Base-by-base conservation (phyloP, 1,140 invertebrate genomes). In the Hycleus phaleratus region DNA sequence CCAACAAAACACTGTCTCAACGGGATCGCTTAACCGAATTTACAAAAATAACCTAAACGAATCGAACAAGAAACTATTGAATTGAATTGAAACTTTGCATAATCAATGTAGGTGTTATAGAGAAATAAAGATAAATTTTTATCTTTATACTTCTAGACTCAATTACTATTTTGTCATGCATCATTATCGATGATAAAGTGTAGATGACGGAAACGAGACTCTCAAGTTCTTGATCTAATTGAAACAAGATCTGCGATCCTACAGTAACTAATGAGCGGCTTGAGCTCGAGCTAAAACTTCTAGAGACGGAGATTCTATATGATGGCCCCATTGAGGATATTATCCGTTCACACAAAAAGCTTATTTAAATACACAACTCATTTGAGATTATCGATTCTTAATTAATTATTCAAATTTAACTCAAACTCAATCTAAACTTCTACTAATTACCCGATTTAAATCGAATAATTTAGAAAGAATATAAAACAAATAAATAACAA, bases 161-260 rank as follows among this genome's bases (percentile, higher is more conserved):
- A 32, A 32, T 32, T 5, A 32, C 32, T 32, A 32, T 32, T 32
- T 32, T 7, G 32, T 7, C 59, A 66, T 64, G 60, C 55, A 66
- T 68, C 66, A 68, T 68, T 59, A 66, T 66, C 52, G 62, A 52
- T 64, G 64, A 64, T 62, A 60, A 66, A 66, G 60, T 59, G 32
- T 51, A 42, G 62, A 63, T 64, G 64, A 58, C 59, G 61, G 64
- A 59, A 68, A 68, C 64, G 59, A 60, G 66, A 68, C 64, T 62
- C 64, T 58, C 32, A 46, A 60, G 60, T 60, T 66, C 62, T 68
- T 64, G 66, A 68, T 68, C 66, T 68, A 68, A 68, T 68, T 68
- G 66, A 68, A 68, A 68, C 56, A 54, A 59, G 66, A 68, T 68
- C 60, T 60, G 58, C 62, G 58, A 65, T 60, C 59, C 32, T 32